A percentile compares a stretch with the other conserved stretches of the same genome.
Conservation (phyloP, 1,140 invertebrate species). For the Radopholus similis region DNA sequence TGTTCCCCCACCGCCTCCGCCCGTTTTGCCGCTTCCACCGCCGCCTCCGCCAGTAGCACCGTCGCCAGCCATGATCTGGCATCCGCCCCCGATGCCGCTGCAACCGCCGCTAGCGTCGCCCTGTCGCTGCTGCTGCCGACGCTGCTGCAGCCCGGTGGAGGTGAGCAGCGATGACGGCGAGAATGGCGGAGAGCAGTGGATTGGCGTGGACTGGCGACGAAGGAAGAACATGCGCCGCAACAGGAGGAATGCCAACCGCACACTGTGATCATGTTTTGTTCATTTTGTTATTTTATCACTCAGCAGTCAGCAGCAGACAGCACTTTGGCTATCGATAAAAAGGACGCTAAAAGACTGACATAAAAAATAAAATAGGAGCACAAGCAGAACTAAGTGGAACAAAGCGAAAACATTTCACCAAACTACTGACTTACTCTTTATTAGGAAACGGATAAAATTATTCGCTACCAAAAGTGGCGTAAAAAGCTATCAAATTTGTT, state of each 20-base stretch:
- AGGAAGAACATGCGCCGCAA: background rate
- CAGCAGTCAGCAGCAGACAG: too few relatives aligned
- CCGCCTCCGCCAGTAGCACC: background rate
- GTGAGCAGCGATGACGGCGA: background rate
- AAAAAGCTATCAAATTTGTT: background rate
- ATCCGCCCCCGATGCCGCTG: conserved; percentile 8
- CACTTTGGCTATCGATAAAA: too few relatives aligned
- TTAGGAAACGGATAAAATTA: too few relatives aligned
- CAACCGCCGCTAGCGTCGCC: background rate
- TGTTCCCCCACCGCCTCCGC: background rate
- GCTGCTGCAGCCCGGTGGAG: background rate
- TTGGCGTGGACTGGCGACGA: background rate
- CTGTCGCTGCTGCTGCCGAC: conserved; percentile 3
- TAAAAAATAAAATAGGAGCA: too few relatives aligned
- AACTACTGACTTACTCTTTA: too few relatives aligned
- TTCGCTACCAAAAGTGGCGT: background rate
- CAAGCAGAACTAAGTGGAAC: too few relatives aligned
- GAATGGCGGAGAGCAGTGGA: background rate
- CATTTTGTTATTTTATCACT: too few relatives aligned
- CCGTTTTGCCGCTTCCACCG: background rate
- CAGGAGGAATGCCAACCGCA: background rate
- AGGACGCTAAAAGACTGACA: too few relatives aligned
- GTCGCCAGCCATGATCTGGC: background rate
- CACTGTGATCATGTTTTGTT: too few relatives aligned
- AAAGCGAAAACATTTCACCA: too few relatives aligned